Base-by-base conservation (phyloP, 2,888 invertebrate species). In the Norana najaformis region DNA sequence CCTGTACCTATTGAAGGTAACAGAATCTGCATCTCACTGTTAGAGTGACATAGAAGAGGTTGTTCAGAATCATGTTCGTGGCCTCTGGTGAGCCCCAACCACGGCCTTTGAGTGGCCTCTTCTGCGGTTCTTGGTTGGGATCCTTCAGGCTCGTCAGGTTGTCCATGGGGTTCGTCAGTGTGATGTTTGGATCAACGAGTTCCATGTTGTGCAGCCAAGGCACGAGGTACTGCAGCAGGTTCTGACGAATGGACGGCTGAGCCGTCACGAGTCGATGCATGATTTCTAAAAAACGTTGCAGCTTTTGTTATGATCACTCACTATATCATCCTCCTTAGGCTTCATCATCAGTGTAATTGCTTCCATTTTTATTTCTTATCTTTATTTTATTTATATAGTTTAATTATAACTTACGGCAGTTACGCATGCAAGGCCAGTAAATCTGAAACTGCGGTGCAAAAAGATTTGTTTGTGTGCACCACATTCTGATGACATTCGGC, bases 171-270 rank as follows among this genome's bases (percentile, higher is more conserved):
- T 93, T 93, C 39, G 93, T 92, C 90, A 96, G 96, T n/a, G 98
- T 98, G 91, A 98, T 97, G 94, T 98, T 98, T 34, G 98, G 98
- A 94, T 99, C 99, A 11, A 99, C 98, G 92, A 99, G 96, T 95
- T 99, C 99, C 96, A 99, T 98, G 95, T 99, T 99, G 94, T 98
- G 97, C 90, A 99, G 96, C 99, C 99, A 99, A 30, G 99, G 99
- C 90, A 98, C 96, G 93, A 99, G 95, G 95, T 98, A 98, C 94
- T 98, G 97, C 90, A 99, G 96, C 92, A 99, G 95, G 92, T 98
- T 96, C 93, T 98, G 98, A 1, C 98, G 96, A 0, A 99, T 97
- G 94, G 98, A 97, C 13, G 98, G 97, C 85, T 98, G 96, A 0
- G 99, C 99, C 16, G 98, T 98, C 96, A 99, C 98, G 95, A 99